Evolutionary conservation across 2,888 invertebrate species (phyloP).

Genomic region (Acleris emargana): DNA sequence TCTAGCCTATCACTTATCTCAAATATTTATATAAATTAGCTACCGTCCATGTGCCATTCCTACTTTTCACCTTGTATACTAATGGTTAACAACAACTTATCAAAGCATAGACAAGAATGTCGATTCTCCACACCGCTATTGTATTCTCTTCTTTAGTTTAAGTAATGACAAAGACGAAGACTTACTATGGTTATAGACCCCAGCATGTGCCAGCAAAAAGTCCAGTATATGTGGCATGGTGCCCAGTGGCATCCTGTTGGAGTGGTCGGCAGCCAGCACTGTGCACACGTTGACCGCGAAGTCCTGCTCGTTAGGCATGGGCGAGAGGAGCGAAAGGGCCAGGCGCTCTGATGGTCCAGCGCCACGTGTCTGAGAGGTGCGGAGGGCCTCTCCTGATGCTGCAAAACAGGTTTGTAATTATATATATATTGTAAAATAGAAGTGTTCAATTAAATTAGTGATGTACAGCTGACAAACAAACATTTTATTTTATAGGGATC

Average conservation of each 20-base stretch:
- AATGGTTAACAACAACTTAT: too few species aligned
- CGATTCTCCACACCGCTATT: too few species aligned
- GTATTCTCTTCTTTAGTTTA: too few species aligned
- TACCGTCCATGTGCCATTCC: too few species aligned
- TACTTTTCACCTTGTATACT: too few species aligned
- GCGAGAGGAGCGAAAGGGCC: conserved; percentile 95
- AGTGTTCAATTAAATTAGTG: too few species aligned
- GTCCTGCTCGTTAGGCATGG: conserved; percentile 99
- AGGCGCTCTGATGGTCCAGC: conserved; percentile 88
- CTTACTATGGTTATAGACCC: conserved; percentile 95
- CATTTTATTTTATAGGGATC: too few species aligned
- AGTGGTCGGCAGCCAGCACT: conserved; percentile 96
- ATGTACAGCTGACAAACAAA: too few species aligned
- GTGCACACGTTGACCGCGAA: conserved; percentile 99
- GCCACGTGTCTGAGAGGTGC: conserved; percentile 52
- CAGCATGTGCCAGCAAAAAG: conserved; percentile 96
- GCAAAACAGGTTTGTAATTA: conserved; percentile 29
- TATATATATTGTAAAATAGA: neutral
- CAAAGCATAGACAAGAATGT: too few species aligned
- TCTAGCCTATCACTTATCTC: too few species aligned
- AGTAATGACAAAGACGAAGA: conserved; percentile 41
- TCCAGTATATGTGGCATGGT: conserved; percentile 94
- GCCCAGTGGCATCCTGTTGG: conserved; percentile 92
- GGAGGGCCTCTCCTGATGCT: conserved; percentile 74
- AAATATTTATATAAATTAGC: too few species aligned